These are phyloP conservation scores for Emmelina monodactyla DNA, from an alignment of 2,888 invertebrate species.

Conservation along the genomic window DNA sequence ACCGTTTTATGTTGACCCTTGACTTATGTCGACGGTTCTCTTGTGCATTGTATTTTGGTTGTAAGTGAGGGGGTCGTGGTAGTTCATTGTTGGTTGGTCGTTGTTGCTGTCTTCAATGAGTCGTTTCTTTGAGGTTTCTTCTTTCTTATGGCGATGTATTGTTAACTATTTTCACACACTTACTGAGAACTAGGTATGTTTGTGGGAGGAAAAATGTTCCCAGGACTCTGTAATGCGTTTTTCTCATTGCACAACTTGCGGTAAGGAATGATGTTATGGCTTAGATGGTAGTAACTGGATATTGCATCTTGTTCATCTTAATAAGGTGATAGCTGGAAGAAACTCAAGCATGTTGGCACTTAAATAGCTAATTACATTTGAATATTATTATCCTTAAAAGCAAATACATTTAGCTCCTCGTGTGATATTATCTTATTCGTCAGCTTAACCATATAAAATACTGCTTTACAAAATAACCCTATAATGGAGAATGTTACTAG, in stretches of 20 bases:
- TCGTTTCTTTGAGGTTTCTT: constrained; percentile 33
- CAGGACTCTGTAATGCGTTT: background rate
- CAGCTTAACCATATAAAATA: no score
- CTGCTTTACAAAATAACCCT: no score
- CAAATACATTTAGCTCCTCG: no score
- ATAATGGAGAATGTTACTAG: no score
- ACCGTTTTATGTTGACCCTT: constrained; percentile 23
- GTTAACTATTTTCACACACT: constrained; percentile 48
- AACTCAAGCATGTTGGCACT: no score
- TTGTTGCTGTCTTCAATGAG: constrained; percentile 45
- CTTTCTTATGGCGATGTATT: constrained; percentile 30
- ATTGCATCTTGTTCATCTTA: no score
- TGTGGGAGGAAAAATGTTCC: constrained; percentile 16
- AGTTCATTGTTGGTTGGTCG: constrained; percentile 28
- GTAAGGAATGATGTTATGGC: no score
- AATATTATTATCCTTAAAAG: no score
- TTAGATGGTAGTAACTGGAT: no score
- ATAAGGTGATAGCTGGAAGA: no score
- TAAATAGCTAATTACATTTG: no score
- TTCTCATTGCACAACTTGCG: background rate
- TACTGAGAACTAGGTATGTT: constrained; percentile 20
- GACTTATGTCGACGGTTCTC: constrained; percentile 7
- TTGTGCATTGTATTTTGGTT: background rate
- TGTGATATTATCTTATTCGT: no score
- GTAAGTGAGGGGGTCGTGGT: constrained; percentile 21